These are phyloP conservation scores for Halichoeres trimaculatus DNA, from an alignment of 2,113 vertebrate genomes.

Conservation along the genomic window DNA sequence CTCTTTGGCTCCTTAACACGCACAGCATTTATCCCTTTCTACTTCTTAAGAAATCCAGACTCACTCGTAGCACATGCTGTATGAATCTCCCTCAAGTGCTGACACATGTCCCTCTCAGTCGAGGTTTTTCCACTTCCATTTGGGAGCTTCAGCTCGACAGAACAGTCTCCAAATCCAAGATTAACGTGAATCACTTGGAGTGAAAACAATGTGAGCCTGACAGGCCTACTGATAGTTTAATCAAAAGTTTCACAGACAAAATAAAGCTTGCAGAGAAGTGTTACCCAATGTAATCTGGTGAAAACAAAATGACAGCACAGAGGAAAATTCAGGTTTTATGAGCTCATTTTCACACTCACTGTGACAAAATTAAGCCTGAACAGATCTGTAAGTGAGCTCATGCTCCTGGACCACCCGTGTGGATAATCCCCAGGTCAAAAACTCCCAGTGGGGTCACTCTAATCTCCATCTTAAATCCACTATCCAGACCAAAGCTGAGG, in stretches of 20 bases:
- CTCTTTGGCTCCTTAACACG: conserved; percentile 46
- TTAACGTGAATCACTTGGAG: conserved; percentile 14
- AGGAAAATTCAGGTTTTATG: conserved; percentile 35
- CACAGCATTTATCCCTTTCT: conserved; percentile 63
- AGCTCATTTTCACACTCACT: conserved; percentile 51
- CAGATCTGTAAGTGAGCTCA: conserved; percentile 40
- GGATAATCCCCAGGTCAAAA: conserved; percentile 31
- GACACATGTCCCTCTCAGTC: conserved; percentile 54
- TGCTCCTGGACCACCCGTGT: conserved; percentile 40
- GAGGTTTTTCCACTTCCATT: conserved; percentile 37
- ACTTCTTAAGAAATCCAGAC: conserved; percentile 49
- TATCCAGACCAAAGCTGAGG: conserved; percentile 45
- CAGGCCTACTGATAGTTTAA: conserved; percentile 12
- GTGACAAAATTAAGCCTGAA: conserved; percentile 52
- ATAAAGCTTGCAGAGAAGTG: conserved; percentile 5
- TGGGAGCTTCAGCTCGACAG: conserved; percentile 10
- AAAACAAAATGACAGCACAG: conserved; percentile 34
- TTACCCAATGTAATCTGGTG: conserved; percentile 11
- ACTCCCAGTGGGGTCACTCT: conserved; percentile 23
- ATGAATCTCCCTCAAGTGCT: conserved; percentile 53
- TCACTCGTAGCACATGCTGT: conserved; percentile 51
- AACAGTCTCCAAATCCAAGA: conserved; percentile 7
- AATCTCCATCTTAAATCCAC: conserved; percentile 29
- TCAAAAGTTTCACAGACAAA: conserved; percentile 17
- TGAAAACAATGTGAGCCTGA: conserved; percentile 5